Base-by-base conservation (phyloP, 2,797 vertebrate species). In the Onychomys arenicola region DNA sequence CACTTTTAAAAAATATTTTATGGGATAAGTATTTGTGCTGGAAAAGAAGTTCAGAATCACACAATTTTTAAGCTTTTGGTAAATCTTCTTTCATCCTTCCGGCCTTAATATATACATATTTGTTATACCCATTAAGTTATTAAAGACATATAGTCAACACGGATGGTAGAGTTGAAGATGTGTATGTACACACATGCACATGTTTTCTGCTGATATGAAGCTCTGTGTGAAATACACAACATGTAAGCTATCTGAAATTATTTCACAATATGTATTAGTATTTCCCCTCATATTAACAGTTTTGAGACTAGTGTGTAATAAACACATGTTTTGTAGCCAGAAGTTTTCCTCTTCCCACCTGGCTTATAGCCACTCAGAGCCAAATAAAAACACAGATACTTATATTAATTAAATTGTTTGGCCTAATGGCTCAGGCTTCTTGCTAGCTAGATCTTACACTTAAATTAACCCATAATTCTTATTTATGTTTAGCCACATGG, bases 1-100 rank as follows among this genome's bases (percentile, higher is more conserved):
- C 8, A 46, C 40, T 27, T 46, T 94, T 92, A 34, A 85, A 29
- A 43, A 94, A 52, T 93, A 67, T 75, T 81, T 95, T 90, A 69
- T 61, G 23, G 37, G 37, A 73, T 59, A 23, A 46, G 9, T 32
- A n/a, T 49, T 67, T 67, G 10, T 65, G 73, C 73, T 59, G 52
- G 12, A 12, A 37, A 27, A 29, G 27, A 29, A 23, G 10, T 94
- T 32, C 29, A n/a, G 49, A 83, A 25, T 69, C 52, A 78, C 34
- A 77, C n/a, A 85, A 21, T 57, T 32, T 2, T 37, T 92, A 87
- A 73, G 9, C 32, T 46, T 77, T 89, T 57, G 9, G 78, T 63
- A 86, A 40, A 86, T 76, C 90, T 89, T n/a, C 9, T 91, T 94
- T 87, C 8, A 75, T 63, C n/a, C 46, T 85, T 83, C 27, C 83